A percentile compares a stretch with the other conserved stretches of the same genome.
phyloP scores from a whole-genome alignment of 1,140 invertebrate genomes.

The Dufourea novaeangliae region DNA sequence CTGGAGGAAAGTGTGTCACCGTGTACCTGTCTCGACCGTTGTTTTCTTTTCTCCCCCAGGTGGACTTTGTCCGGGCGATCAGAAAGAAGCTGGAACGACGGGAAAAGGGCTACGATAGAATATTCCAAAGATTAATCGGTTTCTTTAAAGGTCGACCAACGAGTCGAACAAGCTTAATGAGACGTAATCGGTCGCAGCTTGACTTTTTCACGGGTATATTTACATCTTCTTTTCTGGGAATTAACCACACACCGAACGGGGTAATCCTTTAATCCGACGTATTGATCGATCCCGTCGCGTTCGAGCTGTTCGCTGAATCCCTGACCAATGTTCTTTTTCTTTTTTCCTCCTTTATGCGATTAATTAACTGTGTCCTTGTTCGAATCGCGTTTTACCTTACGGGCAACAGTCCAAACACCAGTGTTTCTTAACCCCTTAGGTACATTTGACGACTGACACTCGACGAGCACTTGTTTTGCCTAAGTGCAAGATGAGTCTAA shows the following conservation, averaged over 20 bases:
- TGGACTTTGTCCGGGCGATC: neutral
- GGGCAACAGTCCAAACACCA: neutral
- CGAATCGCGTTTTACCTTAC: neutral
- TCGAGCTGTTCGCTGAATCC: neutral
- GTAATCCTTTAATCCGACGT: constrained; percentile 17
- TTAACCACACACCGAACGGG: neutral
- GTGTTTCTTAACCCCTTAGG: constrained; percentile 2
- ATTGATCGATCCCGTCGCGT: neutral
- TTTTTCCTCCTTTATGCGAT: neutral
- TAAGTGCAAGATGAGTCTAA: too few relatives aligned
- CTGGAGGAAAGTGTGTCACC: constrained; percentile 17
- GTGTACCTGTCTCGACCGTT: constrained; percentile 9
- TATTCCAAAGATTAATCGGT: neutral
- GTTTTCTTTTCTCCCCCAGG: neutral
- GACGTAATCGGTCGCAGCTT: neutral
- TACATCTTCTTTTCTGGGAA: constrained; percentile 5
- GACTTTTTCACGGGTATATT: constrained; percentile 4
- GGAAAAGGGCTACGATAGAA: neutral
- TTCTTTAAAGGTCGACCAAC: neutral
- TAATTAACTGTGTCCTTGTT: neutral
- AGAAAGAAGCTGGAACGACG: neutral
- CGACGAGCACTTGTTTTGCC: too few relatives aligned
- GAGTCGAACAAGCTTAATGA: constrained; percentile 9
- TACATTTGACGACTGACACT: too few relatives aligned
- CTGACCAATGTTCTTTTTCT: neutral